phyloP scores from a whole-genome alignment of 2,113 vertebrate genomes.

The Coreoperca whiteheadi region DNA sequence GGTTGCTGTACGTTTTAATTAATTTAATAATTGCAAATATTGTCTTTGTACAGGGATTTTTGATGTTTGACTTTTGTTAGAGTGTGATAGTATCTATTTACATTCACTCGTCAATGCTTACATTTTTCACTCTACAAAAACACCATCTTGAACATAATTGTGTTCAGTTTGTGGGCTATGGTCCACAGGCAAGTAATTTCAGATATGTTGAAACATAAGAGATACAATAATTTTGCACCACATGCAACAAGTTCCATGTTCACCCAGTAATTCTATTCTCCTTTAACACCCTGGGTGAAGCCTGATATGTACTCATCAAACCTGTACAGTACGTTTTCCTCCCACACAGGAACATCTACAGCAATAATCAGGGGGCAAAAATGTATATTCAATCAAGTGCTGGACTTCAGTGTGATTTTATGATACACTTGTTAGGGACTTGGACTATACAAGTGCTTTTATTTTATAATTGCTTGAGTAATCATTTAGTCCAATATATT shows the following conservation, averaged over 20 bases:
- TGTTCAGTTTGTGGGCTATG: background rate
- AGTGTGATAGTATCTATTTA: background rate
- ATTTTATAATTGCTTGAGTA: background rate
- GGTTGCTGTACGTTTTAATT: constrained; percentile 35
- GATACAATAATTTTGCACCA: background rate
- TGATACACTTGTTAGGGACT: background rate
- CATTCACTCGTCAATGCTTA: background rate
- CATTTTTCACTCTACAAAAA: background rate
- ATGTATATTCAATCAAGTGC: background rate
- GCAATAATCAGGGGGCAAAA: background rate
- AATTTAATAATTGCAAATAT: background rate
- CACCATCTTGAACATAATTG: background rate
- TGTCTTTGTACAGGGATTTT: background rate
- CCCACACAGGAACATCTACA: too few relatives aligned
- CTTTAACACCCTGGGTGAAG: background rate
- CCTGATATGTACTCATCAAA: background rate
- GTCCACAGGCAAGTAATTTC: background rate
- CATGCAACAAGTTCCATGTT: background rate
- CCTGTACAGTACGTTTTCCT: too few relatives aligned
- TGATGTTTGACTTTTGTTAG: background rate
- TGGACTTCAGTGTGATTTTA: background rate
- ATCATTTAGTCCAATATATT: background rate
- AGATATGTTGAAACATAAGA: background rate
- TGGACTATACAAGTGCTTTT: background rate
- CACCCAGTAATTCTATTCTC: background rate